Percentiles rank a stretch among this genome's conserved stretches.
phyloP scores from a whole-genome alignment of 2,113 vertebrate species.

The Etheostoma cragini region DNA sequence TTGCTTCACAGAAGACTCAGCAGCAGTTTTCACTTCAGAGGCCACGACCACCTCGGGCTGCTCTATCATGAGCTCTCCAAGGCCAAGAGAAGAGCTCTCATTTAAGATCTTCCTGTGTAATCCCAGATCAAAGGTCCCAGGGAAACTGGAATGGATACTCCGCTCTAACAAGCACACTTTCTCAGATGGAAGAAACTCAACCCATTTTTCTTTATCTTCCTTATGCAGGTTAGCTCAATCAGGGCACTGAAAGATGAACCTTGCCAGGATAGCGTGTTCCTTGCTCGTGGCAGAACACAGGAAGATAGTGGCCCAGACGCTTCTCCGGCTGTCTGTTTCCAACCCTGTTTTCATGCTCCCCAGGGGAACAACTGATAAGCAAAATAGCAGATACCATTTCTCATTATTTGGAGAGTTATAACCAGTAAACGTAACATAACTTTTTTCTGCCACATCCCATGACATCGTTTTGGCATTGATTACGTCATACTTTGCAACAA shows the following conservation, averaged over 20 bases:
- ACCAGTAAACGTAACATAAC: too few relatives aligned
- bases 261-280: conserved; percentile 52
- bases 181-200: conserved; percentile 75
- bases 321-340: conserved; percentile 62
- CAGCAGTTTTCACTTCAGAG: conserved; percentile 75
- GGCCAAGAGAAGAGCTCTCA: conserved; percentile 73
- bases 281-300: conserved; percentile 58
- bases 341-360: conserved; percentile 44
- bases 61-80: conserved; percentile 65
- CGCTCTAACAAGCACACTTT: conserved; percentile 80
- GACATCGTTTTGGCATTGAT: too few relatives aligned
- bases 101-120: conserved; percentile 76
- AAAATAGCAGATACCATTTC: not conserved
- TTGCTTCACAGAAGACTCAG: conserved; percentile 59
- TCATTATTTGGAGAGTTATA: too few relatives aligned
- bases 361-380: conserved; percentile 49
- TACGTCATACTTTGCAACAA: too few relatives aligned
- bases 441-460: too few relatives aligned
- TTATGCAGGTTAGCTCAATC: conserved; percentile 75
- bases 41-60: conserved; percentile 69
- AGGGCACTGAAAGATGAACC: conserved; percentile 64
- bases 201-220: conserved; percentile 82
- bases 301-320: conserved; percentile 39
- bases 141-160: conserved; percentile 77
- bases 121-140: conserved; percentile 83